Base-by-base conservation (phyloP, 1,140 invertebrate species). In the Cyrtorhinus lividipennis region DNA sequence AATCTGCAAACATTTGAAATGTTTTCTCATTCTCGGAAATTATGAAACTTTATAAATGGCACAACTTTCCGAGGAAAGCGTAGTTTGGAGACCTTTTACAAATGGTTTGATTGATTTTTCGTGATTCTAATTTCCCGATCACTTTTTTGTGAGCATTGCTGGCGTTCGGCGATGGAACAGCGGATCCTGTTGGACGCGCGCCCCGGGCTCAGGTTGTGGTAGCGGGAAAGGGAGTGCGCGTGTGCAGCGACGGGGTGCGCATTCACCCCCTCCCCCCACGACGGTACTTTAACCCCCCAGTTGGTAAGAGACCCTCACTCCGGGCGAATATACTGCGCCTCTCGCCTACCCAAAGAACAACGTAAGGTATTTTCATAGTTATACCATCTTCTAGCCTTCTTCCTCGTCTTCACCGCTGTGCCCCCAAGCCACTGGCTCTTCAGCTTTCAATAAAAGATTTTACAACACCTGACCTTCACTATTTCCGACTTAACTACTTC, bases 301-400 rank as follows among this genome's bases (percentile, higher is more conserved):
- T 53, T 53, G 18, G 48, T 10, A 53, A 53, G 48, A 20, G 5
- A 53, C 3, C 48, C 10, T 53, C 48, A 20, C 10, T 20, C 10
- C 48, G 48, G 48, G 12, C 20, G 48, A 53, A 53, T 53, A 53
- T 53, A 53, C 48, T 15, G 12, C 48, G 10, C 48, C 48, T 53
- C 48, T 53, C 48, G 20, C 10, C 48, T 53, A n/a, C n/a, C 48
- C 48, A 5, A 53, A 10, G 3, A 10, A 13, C 48, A 53, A 53
- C 48, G 48, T 53, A 53, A 53, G 48, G 48, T 53, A 53, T 53
- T 53, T 53, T 15, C 30, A 3, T 53, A 53, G 48, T 53, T 53
- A 53, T 53, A 22, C 20, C 48, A 53, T 8, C 15, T 13, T 53
- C 20, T 10, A 53, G 48, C 48, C 48, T 53, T 53, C 18, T 53